These are phyloP conservation scores for Hydropsyche tenuis DNA, from an alignment of 1,140 invertebrate genomes.

Conservation along the genomic window DNA sequence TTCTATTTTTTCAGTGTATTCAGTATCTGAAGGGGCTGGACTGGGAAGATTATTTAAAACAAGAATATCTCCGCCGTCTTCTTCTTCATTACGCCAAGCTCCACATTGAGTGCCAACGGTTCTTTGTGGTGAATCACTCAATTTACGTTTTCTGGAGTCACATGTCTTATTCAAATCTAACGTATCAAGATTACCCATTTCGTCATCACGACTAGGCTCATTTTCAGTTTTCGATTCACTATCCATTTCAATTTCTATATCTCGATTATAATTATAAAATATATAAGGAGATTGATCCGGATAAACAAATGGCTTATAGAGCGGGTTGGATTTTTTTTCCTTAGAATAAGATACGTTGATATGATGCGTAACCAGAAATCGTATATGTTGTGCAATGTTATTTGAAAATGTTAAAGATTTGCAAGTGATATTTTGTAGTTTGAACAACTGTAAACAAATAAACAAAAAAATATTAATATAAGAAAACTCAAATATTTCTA, in stretches of 20 bases:
- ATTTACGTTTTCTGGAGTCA: constrained; percentile 14
- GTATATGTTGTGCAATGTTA: too few relatives aligned
- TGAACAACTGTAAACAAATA: too few relatives aligned
- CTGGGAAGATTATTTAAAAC: constrained; percentile 58
- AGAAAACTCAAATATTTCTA: too few relatives aligned
- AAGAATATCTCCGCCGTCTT: constrained; percentile 59
- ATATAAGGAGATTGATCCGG: too few relatives aligned
- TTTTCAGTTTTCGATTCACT: background rate
- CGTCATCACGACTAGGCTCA: background rate
- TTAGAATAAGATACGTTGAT: too few relatives aligned
- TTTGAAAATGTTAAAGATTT: too few relatives aligned
- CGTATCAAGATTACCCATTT: constrained; percentile 3
- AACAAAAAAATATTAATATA: too few relatives aligned
- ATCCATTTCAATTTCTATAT: background rate
- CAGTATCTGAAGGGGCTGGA: constrained; percentile 55
- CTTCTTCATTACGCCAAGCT: constrained; percentile 59
- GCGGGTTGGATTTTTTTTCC: too few relatives aligned
- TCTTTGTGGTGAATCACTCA: constrained; percentile 45
- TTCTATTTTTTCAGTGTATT: constrained; percentile 59
- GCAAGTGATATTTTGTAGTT: too few relatives aligned
- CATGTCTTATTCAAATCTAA: background rate
- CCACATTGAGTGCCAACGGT: constrained; percentile 62
- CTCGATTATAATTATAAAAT: background rate
- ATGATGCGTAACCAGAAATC: too few relatives aligned
- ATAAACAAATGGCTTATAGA: too few relatives aligned